Evolutionary conservation across 1,140 invertebrate genomes (phyloP).

Genomic region (Drosophila mayri): DNA sequence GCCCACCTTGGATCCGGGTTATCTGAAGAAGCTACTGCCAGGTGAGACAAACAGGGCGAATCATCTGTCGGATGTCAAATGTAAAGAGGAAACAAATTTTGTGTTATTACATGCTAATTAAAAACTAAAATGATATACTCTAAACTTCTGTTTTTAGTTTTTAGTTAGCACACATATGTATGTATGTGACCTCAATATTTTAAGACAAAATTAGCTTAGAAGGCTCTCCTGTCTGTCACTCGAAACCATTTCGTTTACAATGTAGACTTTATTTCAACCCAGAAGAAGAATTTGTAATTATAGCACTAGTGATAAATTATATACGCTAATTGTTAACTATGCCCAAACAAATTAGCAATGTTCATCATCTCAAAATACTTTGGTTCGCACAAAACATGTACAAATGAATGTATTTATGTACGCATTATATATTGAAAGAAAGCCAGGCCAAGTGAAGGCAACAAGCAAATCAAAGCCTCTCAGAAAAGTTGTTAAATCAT

Average conservation of each 20-base stretch:
- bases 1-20: slow-evolving; percentile 94
- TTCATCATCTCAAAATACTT: slow-evolving; percentile 43
- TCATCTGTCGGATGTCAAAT: neutral
- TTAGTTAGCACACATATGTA: neutral
- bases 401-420: slow-evolving; percentile 3
- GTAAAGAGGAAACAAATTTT: too few species aligned
- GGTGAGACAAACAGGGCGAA: slow-evolving; percentile 44
- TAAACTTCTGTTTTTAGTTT: too few species aligned
- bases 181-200: too few species aligned
- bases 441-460: slow-evolving; percentile 16
- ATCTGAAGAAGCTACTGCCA: slow-evolving; percentile 90
- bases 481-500: slow-evolving; percentile 70
- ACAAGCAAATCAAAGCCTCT: slow-evolving; percentile 42
- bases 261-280: slow-evolving; percentile 1
- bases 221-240: neutral
- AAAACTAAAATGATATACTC: neutral
- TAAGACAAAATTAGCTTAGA: neutral
- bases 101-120: neutral
- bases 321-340: slow-evolving; percentile 63
- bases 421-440: slow-evolving; percentile 10
- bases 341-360: slow-evolving; percentile 67
- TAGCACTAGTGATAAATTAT: slow-evolving; percentile 59
- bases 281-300: slow-evolving; percentile 36
- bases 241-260: neutral
- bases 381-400: slow-evolving; percentile 38